A percentile compares a stretch with the other conserved stretches of the same genome.
Conservation (phyloP, 2,888 invertebrate species). For the Tetrapedia diversipes region DNA sequence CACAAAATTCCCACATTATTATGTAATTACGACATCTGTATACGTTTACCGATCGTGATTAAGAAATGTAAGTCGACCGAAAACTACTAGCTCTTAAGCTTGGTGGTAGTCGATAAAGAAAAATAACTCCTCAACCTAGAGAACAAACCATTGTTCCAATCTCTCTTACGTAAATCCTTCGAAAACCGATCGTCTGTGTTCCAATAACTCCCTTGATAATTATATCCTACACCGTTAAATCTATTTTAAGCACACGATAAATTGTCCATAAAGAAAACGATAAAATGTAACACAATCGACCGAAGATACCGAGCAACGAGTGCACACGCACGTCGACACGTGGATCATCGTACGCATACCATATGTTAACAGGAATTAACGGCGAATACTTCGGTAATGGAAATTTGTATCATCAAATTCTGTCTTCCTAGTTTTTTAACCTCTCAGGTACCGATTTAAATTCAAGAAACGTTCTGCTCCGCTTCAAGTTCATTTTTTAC, state of each 20-base stretch:
- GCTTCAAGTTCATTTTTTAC: no score
- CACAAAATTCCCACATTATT: conserved; percentile 38
- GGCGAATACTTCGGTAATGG: conserved; percentile 7
- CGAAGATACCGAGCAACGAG: not conserved
- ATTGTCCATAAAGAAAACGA: not conserved
- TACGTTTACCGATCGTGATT: not conserved
- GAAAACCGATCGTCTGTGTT: not conserved
- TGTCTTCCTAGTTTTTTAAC: no score
- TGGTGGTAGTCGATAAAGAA: not conserved
- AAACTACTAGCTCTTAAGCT: not conserved
- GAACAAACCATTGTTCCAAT: not conserved
- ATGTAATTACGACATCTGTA: conserved; percentile 12
- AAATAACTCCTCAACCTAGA: not conserved
- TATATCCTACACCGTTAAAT: not conserved
- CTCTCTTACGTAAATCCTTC: not conserved
- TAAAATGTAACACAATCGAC: not conserved
- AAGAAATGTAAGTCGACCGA: not conserved
- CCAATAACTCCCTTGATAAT: not conserved
- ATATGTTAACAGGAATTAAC: conserved; percentile 55
- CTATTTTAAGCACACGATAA: not conserved
- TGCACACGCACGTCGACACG: conserved; percentile 23
- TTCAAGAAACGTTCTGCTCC: no score
- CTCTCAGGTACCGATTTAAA: no score
- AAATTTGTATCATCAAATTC: no score
- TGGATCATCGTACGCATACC: conserved; percentile 45